These are phyloP conservation scores for Pangasius larnaudii DNA, from an alignment of 2,797 vertebrate genomes.

Conservation along the genomic window DNA sequence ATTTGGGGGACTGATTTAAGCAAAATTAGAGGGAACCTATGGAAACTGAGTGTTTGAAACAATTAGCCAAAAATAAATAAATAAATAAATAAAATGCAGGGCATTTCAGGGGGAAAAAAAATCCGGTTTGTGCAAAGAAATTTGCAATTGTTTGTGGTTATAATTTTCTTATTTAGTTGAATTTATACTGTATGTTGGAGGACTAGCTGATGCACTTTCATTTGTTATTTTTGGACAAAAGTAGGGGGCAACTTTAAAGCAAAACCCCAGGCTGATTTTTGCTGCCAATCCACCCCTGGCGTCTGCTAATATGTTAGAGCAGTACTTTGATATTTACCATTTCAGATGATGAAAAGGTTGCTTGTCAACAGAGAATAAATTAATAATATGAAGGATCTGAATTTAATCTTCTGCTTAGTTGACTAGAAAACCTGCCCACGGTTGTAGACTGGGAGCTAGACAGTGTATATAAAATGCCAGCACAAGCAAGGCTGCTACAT, in stretches of 20 bases:
- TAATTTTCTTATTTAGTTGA: not conserved
- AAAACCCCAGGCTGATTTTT: slow-evolving; percentile 19
- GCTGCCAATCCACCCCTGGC: slow-evolving; percentile 1
- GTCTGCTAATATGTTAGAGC: not conserved
- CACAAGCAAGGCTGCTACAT: not conserved
- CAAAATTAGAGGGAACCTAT: not conserved
- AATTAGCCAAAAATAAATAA: not conserved
- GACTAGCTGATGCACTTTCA: not conserved
- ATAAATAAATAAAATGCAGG: not conserved
- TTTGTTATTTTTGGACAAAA: not conserved
- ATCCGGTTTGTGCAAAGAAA: not conserved
- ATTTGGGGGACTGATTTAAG: not conserved
- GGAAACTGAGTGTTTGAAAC: not conserved
- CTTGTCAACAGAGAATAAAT: not conserved
- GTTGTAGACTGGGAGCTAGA: not conserved
- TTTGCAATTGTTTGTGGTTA: not conserved
- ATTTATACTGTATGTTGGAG: not conserved
- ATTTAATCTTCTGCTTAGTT: slow-evolving; percentile 6
- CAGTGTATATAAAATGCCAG: slow-evolving; percentile 2
- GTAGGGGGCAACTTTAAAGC: slow-evolving; percentile 5
- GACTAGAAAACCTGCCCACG: slow-evolving; percentile 25
- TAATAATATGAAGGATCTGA: not conserved
- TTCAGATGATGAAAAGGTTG: slow-evolving; percentile 28
- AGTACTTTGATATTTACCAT: slow-evolving; percentile 27
- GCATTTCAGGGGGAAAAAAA: not conserved